Evolutionary conservation across 2,888 invertebrate species (phyloP), one percentile per base, ranked within the genome.

Genomic region (Tinea semifulvella): DNA sequence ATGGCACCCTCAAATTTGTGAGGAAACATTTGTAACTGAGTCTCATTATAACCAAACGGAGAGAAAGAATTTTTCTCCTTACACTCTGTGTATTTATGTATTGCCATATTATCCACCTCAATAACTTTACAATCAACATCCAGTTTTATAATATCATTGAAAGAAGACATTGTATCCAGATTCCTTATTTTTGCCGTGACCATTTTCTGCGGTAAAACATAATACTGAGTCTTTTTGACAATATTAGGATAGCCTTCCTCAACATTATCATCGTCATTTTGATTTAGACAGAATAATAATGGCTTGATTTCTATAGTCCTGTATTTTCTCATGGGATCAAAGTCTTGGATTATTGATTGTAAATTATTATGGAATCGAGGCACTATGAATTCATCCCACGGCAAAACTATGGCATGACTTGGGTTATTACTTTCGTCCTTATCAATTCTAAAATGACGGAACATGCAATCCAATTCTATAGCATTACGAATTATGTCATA

Each of bases 341-440:
- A 76, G 49, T 84, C 83, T 46, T 69, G 68, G 39, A 88, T 57
- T 31, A 87, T 65, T 42, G 81, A 80, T 49, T 77, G 75, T 1
- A 87, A 59, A 20, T 75, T 81, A 49, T 74, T 80, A 52, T 86
- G 84, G 39, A 83, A 74, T 49, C 83, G 72, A 2, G 88, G 85
- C 22, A 87, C 85, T 42, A 89, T 57, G 53, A 84, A 89, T 53
- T 90, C 88, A 54, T 88, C 85, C 83, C 88, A 85, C 0, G 85
- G 79, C 25, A 88, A 57, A 0, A 84, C 79, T 47, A 81, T 68
- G 0, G 81, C 82, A 62, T 82, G 83, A 50, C 82, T 81, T 1
- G 79, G 79, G 57, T 79, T 80, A 20, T 82, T 62, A 1, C 56
- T 45, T 13, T 79, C 77, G 26, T 82, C 80, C 50, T 73, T 80